phyloP scores from a whole-genome alignment of 1,140 invertebrate species.

The Megalopta genalis region DNA sequence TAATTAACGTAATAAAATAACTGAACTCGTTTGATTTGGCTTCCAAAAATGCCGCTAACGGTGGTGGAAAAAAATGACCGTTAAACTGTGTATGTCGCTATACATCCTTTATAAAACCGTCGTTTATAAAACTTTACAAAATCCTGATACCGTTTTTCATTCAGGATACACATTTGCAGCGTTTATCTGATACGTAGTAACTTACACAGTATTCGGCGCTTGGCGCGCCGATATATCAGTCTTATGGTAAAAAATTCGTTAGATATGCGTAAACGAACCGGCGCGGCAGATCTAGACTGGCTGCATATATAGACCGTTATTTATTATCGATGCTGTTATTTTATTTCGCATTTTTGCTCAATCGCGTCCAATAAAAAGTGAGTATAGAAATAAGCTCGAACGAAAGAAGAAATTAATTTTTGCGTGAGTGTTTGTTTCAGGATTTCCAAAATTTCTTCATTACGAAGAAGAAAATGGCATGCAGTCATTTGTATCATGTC shows the following conservation, averaged over 20 bases:
- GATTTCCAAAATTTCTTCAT: no score
- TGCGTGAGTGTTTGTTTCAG: no score
- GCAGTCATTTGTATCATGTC: no score
- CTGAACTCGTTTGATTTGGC: neutral
- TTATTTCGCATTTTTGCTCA: neutral
- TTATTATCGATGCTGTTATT: constrained; percentile 15
- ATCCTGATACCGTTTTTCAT: neutral
- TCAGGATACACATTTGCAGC: neutral
- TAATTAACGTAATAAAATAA: neutral
- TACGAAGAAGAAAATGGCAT: no score
- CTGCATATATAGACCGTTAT: neutral
- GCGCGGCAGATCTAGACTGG: constrained; percentile 1
- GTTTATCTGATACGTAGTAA: constrained; percentile 16
- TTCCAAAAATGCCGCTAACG: neutral
- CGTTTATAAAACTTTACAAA: neutral
- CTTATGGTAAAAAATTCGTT: constrained; percentile 34
- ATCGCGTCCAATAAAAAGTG: no score
- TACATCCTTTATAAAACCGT: neutral
- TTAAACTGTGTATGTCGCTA: neutral
- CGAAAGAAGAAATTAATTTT: no score
- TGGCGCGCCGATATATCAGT: constrained; percentile 4
- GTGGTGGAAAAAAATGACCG: neutral
- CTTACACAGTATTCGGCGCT: neutral
- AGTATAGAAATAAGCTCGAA: neutral
- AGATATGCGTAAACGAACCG: neutral